Conservation (phyloP, 2,888 invertebrate species). For the Ethmia dodecea region DNA sequence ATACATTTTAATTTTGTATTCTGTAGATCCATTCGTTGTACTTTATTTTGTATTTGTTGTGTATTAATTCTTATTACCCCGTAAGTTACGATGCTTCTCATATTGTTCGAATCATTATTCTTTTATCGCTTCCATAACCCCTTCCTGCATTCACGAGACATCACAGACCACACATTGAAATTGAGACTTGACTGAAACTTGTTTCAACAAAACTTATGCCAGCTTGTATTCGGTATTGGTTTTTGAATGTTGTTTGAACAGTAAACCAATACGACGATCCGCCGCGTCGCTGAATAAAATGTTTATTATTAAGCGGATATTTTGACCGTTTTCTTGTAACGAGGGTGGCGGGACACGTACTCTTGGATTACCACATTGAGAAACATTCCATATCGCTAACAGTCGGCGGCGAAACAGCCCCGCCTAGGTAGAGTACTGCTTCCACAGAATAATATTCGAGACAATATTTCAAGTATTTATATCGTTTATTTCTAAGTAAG, state of each 20-base stretch:
- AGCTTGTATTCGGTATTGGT: no score
- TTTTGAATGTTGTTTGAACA: no score
- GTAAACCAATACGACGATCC: no score
- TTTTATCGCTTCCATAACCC: conserved; percentile 21
- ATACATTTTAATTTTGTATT: conserved; percentile 64
- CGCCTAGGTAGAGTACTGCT: conserved; percentile 17
- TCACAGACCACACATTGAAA: no score
- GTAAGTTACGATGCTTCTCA: conserved; percentile 50
- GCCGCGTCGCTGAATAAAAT: no score
- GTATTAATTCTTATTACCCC: conserved; percentile 54
- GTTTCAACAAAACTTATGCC: no score
- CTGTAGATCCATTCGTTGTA: conserved; percentile 63
- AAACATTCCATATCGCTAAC: conserved; percentile 70
- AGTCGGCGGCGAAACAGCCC: conserved; percentile 21
- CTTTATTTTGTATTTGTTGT: conserved; percentile 63
- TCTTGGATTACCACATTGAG: conserved; percentile 47
- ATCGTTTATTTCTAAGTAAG: conserved; percentile 69
- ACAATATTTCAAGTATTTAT: conserved; percentile 63
- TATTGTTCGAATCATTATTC: conserved; percentile 70
- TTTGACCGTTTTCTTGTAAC: no score
- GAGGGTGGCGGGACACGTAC: no score
- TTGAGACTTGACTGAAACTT: no score
- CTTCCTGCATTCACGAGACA: not conserved
- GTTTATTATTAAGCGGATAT: no score
- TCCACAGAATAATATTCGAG: conserved; percentile 54